Evolutionary conservation across 1,140 invertebrate species (phyloP), one percentile per base, ranked within the genome.

Genomic region (Samia ricini): DNA sequence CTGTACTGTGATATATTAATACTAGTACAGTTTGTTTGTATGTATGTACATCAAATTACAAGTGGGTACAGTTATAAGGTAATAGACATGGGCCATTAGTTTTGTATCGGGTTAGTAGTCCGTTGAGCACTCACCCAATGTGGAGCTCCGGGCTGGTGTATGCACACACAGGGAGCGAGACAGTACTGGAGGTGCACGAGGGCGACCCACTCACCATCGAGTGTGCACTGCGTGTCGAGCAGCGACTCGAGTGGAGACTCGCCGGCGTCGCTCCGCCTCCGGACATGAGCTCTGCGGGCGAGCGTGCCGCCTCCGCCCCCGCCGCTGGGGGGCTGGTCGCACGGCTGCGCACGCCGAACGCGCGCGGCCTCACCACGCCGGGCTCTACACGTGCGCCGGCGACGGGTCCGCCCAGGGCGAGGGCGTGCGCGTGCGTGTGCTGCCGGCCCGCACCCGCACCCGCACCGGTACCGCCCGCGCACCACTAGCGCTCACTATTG

Each of bases 381-480:
- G 56, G 3, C 36, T 59, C n/a, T 59, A 59, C 57, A 48, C 57
- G 42, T 59, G 57, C 57, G 33, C 67, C 68, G 33, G 33, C 4
- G 57, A 66, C 98, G 36, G 22, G n/a, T 18, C 99, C 92, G 91
- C 94, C 57, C 97, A 18, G 50, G 68, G 69, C 77, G 77, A 69
- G 78, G 74, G 96, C 98, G 19, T 54, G 59, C 42, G 55, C 29
- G 64, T 62, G 56, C 48, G 48, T 21, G 36, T 48, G 20, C 42
- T 22, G 57, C 19, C 42, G 21, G 20, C 72, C 73, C 72, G 69
- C 77, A n/a, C 66, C 79, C 62, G 62, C 70, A 76, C n/a, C n/a
- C 75, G 49, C 36, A 21, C 74, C 23, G 57, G 57, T 56, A 21
- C 63, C 69, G 65, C 48, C 56, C 69, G 72, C 71, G 70, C 76